Percentiles rank a stretch among this genome's conserved stretches.
These are phyloP conservation scores for Acleris cristana DNA, from an alignment of 2,888 invertebrate species.

Conservation along the genomic window DNA sequence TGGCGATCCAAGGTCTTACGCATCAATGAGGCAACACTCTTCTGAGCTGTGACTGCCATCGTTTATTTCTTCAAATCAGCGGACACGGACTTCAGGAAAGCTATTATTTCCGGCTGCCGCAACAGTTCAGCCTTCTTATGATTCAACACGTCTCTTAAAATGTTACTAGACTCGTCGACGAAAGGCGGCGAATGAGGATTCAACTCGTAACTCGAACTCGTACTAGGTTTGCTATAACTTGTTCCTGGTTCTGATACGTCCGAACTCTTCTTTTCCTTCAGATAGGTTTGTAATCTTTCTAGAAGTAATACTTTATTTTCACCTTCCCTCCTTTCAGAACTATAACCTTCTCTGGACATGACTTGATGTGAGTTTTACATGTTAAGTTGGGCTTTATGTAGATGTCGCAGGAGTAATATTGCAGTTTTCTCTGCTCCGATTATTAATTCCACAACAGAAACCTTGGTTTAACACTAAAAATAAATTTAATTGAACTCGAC, in stretches of 20 bases:
- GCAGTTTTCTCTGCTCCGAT: not conserved
- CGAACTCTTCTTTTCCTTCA: conserved; percentile 75
- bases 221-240: conserved; percentile 69
- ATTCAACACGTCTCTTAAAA: conserved; percentile 74
- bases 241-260: conserved; percentile 61
- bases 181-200: conserved; percentile 52
- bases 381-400: conserved; percentile 28
- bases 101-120: conserved; percentile 75
- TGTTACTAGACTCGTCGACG: conserved; percentile 70
- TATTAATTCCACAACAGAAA: conserved; percentile 3
- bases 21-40: conserved; percentile 74
- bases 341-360: conserved; percentile 82
- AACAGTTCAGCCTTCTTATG: conserved; percentile 77
- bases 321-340: conserved; percentile 75
- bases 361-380: conserved; percentile 55
- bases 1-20: conserved; percentile 73
- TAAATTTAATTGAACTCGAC: conserved; percentile 42
- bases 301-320: conserved; percentile 75
- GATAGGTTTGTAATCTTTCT: conserved; percentile 75
- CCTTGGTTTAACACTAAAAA: conserved; percentile 8
- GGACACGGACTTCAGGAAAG: conserved; percentile 70
- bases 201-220: conserved; percentile 71
- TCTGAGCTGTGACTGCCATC: conserved; percentile 72
- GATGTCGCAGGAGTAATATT: conserved; percentile 1
- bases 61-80: conserved; percentile 70